Conservation (phyloP, 2,113 vertebrate genomes). For the Onychorhynchus coronatus region DNA sequence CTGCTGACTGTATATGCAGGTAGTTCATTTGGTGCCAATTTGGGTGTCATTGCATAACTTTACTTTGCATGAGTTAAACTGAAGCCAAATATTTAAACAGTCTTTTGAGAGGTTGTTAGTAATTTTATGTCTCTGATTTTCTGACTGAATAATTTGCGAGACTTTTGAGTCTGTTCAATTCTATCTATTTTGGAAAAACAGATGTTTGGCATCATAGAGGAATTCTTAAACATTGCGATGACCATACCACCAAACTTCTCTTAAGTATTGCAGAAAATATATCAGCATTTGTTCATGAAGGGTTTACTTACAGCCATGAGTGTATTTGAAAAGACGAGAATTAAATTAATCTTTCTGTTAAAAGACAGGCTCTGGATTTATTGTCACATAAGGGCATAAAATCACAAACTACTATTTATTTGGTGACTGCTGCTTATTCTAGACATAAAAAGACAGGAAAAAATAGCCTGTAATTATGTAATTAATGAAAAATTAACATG, state of each 20-base stretch:
- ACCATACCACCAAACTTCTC: not conserved
- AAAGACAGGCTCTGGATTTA: not conserved
- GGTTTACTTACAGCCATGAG: not conserved
- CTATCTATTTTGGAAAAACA: not conserved
- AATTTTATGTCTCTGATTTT: not conserved
- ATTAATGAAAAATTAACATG: not conserved
- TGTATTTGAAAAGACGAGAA: not conserved
- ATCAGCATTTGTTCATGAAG: not conserved
- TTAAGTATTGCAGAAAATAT: not conserved
- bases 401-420: not conserved
- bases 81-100: not conserved
- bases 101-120: not conserved
- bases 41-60: not conserved
- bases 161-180: not conserved
- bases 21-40: not conserved
- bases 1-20: not conserved
- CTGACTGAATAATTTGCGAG: not conserved
- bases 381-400: not conserved
- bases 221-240: not conserved
- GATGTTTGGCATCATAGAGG: fast-evolving
- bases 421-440: not conserved
- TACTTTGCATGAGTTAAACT: not conserved
- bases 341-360: not conserved
- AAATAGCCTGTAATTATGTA: not conserved
- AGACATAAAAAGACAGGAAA: not conserved